phyloP scores from a whole-genome alignment of 2,113 vertebrate species.

The Spilogale gracilis region DNA sequence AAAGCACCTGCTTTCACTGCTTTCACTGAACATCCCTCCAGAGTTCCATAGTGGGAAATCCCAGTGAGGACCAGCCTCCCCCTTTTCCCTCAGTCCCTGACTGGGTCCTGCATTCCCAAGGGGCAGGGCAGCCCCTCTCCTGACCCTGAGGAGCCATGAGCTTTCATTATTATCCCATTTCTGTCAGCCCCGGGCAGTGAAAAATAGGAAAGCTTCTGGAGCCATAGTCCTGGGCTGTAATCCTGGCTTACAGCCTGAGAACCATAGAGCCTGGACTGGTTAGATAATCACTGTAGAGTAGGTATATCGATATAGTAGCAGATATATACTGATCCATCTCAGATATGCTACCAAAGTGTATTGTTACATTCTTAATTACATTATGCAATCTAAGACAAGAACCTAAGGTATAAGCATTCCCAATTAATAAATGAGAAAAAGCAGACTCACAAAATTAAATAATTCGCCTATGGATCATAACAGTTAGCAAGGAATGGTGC shows the following conservation, averaged over 20 bases:
- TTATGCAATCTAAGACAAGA: neutral
- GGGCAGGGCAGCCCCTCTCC: no score
- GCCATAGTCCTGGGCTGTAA: neutral
- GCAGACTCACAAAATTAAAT: neutral
- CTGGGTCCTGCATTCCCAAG: neutral
- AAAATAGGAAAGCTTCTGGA: neutral
- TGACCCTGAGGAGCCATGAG: neutral
- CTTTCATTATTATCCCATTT: neutral
- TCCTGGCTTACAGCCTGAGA: neutral
- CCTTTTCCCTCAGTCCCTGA: neutral
- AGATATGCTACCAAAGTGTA: neutral
- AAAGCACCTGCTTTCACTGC: neutral
- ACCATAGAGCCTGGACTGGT: neutral
- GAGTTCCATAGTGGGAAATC: neutral
- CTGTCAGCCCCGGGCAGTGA: neutral
- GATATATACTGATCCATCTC: neutral
- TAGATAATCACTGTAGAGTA: neutral
- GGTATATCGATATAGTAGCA: neutral
- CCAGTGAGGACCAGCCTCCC: neutral
- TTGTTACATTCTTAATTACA: neutral
- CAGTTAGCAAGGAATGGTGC: neutral
- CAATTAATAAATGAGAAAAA: slow-evolving; percentile 13
- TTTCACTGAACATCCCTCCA: neutral
- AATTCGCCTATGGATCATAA: neutral
- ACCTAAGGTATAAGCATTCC: neutral